These are phyloP conservation scores for Gopherus flavomarginatus DNA, from an alignment of 2,113 vertebrate species.

Conservation along the genomic window DNA sequence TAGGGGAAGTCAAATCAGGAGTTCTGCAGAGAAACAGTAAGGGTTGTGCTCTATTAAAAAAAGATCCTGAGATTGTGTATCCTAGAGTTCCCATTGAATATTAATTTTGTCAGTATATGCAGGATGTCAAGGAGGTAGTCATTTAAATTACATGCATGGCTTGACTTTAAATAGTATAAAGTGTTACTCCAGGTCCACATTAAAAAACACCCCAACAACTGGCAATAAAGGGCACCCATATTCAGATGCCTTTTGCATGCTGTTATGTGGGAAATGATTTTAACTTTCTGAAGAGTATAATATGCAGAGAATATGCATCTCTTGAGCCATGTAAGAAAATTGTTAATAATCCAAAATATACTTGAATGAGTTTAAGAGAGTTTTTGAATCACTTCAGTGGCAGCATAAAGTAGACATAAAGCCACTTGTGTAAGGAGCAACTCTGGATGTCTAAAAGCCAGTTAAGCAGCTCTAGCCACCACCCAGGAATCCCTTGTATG, in stretches of 20 bases:
- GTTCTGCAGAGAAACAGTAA: background rate
- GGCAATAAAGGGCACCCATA: background rate
- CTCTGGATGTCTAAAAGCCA: background rate
- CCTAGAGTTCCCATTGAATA: background rate
- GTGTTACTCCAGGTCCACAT: background rate
- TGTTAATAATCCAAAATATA: background rate
- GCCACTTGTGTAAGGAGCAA: background rate
- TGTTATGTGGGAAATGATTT: background rate
- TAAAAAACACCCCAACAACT: rapidly evolving
- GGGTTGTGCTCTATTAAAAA: background rate
- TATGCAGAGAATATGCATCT: rapidly evolving
- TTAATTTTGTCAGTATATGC: background rate
- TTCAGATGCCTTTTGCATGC: background rate
- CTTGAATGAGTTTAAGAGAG: background rate
- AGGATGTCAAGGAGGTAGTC: background rate
- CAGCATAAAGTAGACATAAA: background rate
- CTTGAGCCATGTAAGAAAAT: background rate
- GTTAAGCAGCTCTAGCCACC: background rate
- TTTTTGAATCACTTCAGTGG: background rate
- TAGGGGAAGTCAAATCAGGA: background rate
- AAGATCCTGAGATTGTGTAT: background rate
- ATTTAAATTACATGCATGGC: background rate
- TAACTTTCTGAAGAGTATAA: background rate
- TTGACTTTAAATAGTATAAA: slow-evolving; percentile 4
- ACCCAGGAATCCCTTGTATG: background rate